phyloP scores from a whole-genome alignment of 2,797 vertebrate genomes.

The Falco peregrinus region DNA sequence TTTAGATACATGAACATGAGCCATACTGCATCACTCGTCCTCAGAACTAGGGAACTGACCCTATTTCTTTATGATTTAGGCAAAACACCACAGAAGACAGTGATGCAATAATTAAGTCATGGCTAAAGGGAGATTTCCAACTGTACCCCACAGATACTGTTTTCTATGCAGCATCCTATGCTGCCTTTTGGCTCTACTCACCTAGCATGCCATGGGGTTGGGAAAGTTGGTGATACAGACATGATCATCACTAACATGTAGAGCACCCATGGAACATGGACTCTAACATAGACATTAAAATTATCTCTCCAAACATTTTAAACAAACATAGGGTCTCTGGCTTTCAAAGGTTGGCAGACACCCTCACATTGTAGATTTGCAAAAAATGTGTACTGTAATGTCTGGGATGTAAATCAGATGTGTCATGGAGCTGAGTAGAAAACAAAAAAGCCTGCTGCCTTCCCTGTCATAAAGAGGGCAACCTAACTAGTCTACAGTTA shows the following conservation, averaged over 20 bases:
- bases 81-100: not conserved
- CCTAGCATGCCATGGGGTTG: not conserved
- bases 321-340: not conserved
- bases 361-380: not conserved
- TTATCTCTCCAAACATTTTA: not conserved
- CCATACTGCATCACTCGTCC: not conserved
- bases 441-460: not conserved
- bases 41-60: not conserved
- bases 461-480: not conserved
- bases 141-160: not conserved
- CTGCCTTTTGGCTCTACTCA: not conserved
- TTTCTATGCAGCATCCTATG: not conserved
- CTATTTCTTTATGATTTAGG: not conserved
- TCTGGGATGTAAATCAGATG: not conserved
- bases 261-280: not conserved
- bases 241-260: not conserved
- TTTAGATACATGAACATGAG: not conserved
- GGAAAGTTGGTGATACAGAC: not conserved
- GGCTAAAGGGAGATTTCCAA: not conserved
- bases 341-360: not conserved
- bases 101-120: not conserved
- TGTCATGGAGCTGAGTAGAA: not conserved
- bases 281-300: not conserved
- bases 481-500: not conserved
- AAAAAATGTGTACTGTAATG: not conserved